Evolutionary conservation across 1,140 invertebrate species (phyloP), one percentile per base, ranked within the genome.

Genomic region (Drosophila insularis): DNA sequence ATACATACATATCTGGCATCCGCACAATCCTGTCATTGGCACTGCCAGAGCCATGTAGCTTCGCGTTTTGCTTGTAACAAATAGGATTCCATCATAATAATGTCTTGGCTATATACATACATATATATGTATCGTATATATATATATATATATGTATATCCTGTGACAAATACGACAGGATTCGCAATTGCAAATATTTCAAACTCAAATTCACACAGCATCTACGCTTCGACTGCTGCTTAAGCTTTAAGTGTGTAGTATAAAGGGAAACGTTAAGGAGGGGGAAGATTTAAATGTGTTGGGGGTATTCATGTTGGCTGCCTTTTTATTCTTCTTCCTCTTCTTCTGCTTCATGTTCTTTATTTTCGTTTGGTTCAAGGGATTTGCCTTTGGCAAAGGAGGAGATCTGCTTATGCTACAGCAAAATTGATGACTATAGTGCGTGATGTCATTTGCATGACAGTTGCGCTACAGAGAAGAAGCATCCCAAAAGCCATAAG

Each of bases 51-150:
- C 58, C 63, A 60, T 69, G 65, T 89, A 73, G 82, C 55, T 80
- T 87, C 70, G 74, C 76, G 73, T 76, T 78, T 78, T 76, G 73
- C 76, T 79, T 87, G 84, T 89, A 78, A 89, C 84, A 89, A 89
- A 89, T 89, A 89, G 84, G 84, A 89, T 89, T 89, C 84, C 84
- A 89, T 89, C 84, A 89, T 89, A 89, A 89, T 89, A 89, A 89
- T 89, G 80, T 84, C 63, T 71, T 77, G 69, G 67, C 63, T 55
- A 27, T 32, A 64, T 70, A 59, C 68, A 60, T 68, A 71, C 43
- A 37, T 21, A 31, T 23, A 50, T 39, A 59, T 56, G 59, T 7
- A 56, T 27, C 0, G 4, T 39, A 35, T 73, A 46, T 59, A 65
- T 43, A 5, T 17, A 43, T 50, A 27, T 17, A 43, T 53, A 11